Percentiles rank a stretch among this genome's conserved stretches.
These are phyloP conservation scores for Megaceryle alcyon DNA, from an alignment of 2,797 vertebrate species.

Conservation along the genomic window DNA sequence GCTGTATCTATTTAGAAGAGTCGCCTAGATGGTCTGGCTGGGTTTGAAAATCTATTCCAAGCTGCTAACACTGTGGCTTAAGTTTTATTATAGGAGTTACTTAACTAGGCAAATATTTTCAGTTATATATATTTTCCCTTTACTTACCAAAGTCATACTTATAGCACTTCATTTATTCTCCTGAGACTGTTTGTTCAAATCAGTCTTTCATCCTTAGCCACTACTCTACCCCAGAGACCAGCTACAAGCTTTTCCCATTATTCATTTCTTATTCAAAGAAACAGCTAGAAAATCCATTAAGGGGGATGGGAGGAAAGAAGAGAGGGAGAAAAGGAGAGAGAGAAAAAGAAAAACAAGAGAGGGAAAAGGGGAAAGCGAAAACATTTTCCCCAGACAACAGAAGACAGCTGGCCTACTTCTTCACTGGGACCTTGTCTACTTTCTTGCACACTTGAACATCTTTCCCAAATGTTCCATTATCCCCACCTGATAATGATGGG, in stretches of 20 bases:
- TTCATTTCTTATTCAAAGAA: slow-evolving; percentile 60
- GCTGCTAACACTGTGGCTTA: not conserved
- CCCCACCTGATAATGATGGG: not conserved
- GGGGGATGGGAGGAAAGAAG: no score
- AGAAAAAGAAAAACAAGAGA: not conserved
- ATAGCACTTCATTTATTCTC: slow-evolving; percentile 54
- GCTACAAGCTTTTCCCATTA: slow-evolving; percentile 23
- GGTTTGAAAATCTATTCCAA: slow-evolving; percentile 24
- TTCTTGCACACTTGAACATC: not conserved
- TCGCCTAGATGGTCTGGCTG: not conserved
- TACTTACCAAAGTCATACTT: slow-evolving; percentile 25
- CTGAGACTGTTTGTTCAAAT: slow-evolving; percentile 61
- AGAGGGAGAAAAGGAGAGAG: not conserved
- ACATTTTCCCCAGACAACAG: not conserved
- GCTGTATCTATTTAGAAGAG: not conserved
- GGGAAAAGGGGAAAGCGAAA: not conserved
- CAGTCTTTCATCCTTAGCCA: slow-evolving; percentile 42
- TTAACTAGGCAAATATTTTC: slow-evolving; percentile 63
- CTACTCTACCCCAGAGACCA: slow-evolving; percentile 39
- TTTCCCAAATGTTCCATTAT: not conserved
- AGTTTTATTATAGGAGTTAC: slow-evolving; percentile 45
- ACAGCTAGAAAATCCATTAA: not conserved
- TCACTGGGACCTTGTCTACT: not conserved
- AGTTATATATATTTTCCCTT: slow-evolving; percentile 12
- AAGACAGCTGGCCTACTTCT: not conserved